phyloP scores from a whole-genome alignment of 2,797 vertebrate species.

The Lateolabrax maculatus region DNA sequence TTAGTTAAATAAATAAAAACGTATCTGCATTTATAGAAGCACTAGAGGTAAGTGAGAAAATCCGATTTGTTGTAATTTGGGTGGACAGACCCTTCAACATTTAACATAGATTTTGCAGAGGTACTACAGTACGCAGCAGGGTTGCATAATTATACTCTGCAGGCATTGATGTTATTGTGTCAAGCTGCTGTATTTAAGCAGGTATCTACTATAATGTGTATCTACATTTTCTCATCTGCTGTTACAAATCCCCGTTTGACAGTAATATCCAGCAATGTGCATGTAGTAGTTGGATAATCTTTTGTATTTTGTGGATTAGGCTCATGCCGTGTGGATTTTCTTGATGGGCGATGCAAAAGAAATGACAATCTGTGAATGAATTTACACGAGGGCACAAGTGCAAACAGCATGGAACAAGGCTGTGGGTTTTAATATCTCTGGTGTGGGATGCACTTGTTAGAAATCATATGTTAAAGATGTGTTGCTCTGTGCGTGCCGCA shows the following conservation, averaged over 20 bases:
- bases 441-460: background rate
- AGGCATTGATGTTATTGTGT: constrained; percentile 35
- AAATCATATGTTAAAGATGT: constrained; percentile 39
- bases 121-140: background rate
- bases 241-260: constrained; percentile 59
- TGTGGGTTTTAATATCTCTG: background rate
- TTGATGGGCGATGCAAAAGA: constrained; percentile 33
- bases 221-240: constrained; percentile 54
- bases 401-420: background rate
- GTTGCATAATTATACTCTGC: constrained; percentile 26
- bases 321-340: constrained; percentile 67
- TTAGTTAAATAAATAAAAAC: background rate
- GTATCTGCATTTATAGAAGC: background rate
- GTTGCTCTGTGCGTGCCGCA: background rate
- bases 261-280: constrained; percentile 54
- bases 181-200: constrained; percentile 23
- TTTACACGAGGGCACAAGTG: constrained; percentile 19
- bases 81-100: background rate
- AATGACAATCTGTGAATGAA: constrained; percentile 64
- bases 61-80: background rate
- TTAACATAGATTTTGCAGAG: background rate
- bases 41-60: background rate
- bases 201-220: constrained; percentile 5
- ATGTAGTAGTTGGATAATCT: constrained; percentile 70
- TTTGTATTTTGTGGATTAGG: constrained; percentile 72